phyloP scores from a whole-genome alignment of 2,888 invertebrate genomes.

The Camponotus fellah region DNA sequence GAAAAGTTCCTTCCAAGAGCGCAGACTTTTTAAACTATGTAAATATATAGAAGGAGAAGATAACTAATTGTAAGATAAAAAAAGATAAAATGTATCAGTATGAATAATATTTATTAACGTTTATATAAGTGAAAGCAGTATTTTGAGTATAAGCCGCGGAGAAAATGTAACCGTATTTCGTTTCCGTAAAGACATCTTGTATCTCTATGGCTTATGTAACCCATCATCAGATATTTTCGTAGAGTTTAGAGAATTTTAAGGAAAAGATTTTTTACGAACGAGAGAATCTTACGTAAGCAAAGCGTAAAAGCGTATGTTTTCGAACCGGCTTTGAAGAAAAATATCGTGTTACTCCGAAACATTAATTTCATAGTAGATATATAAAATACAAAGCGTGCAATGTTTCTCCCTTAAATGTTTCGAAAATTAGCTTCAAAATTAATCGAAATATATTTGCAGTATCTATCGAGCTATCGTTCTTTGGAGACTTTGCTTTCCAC shows the following conservation, averaged over 20 bases:
- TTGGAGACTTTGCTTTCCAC: background rate
- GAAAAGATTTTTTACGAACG: slow-evolving; percentile 7
- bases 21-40: background rate
- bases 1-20: background rate
- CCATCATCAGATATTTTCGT: background rate
- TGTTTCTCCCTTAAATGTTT: slow-evolving; percentile 9
- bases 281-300: slow-evolving; percentile 25
- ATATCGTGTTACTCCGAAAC: slow-evolving; percentile 38
- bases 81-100: background rate
- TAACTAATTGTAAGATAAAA: background rate
- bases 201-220: slow-evolving; percentile 10
- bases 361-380: background rate
- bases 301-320: slow-evolving; percentile 22
- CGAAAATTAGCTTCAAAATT: slow-evolving; percentile 17
- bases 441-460: background rate
- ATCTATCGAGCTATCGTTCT: background rate
- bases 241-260: slow-evolving; percentile 6
- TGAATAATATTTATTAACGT: background rate
- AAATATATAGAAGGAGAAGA: background rate
- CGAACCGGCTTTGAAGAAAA: slow-evolving; percentile 10
- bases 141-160: background rate
- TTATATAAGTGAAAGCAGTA: background rate
- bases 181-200: slow-evolving; percentile 18
- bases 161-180: background rate
- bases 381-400: slow-evolving; percentile 38